Conservation (phyloP, 2,888 invertebrate species). For the Hemicrepidius hirtus region DNA sequence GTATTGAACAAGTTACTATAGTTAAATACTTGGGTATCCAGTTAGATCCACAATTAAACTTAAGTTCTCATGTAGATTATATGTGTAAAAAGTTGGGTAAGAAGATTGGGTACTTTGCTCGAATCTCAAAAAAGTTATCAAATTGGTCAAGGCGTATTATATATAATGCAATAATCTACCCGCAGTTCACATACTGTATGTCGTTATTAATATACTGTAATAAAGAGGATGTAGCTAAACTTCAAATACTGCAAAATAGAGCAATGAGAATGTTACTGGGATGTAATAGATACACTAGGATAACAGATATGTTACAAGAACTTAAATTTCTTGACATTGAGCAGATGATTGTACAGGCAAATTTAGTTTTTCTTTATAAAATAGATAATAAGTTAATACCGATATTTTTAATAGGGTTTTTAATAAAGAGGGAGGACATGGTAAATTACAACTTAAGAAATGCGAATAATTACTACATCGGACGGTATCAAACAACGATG, state of each 20-base stretch:
- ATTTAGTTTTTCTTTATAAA: too few relatives aligned
- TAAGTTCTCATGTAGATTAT: not conserved
- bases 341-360: too few relatives aligned
- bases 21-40: not conserved
- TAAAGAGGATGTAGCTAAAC: not conserved
- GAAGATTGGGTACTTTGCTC: not conserved
- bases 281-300: too few relatives aligned
- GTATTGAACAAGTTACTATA: not conserved
- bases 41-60: not conserved
- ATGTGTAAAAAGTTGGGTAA: not conserved
- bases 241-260: too few relatives aligned
- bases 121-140: not conserved
- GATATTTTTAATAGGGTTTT: too few relatives aligned
- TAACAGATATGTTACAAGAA: constrained; percentile 4
- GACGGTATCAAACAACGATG: too few relatives aligned
- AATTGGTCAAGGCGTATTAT: not conserved
- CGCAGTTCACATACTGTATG: not conserved
- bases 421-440: too few relatives aligned
- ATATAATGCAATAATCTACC: not conserved
- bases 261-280: not conserved
- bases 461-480: too few relatives aligned
- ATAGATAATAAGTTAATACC: too few relatives aligned
- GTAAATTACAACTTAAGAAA: too few relatives aligned
- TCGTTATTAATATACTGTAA: not conserved
- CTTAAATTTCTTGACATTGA: too few relatives aligned